Conservation (phyloP, 2,888 invertebrate genomes). For the Drepanosiphum platanoidis region DNA sequence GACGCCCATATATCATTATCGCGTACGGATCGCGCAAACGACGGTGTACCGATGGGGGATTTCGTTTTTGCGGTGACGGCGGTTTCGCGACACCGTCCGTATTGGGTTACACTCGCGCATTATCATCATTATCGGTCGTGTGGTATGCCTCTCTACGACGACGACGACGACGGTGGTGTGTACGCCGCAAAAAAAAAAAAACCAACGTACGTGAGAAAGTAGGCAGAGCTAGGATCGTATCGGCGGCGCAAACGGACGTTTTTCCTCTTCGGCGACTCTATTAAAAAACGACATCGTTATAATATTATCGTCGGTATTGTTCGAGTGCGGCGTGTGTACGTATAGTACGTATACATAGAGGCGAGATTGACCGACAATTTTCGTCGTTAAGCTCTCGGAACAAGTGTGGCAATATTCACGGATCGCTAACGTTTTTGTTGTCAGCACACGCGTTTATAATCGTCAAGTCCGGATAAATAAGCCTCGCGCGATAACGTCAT, state of each 20-base stretch:
- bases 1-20: too few species aligned
- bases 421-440: slow-evolving; percentile 18
- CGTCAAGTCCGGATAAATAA: not conserved
- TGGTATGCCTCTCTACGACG: too few species aligned
- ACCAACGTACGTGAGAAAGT: not conserved
- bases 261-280: not conserved
- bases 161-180: too few species aligned
- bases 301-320: not conserved
- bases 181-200: too few species aligned
- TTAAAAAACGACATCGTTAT: slow-evolving; percentile 8
- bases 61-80: too few species aligned
- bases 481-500: too few species aligned
- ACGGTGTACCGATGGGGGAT: too few species aligned
- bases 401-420: slow-evolving; percentile 55
- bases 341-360: not conserved
- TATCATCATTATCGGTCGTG: too few species aligned
- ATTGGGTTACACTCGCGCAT: too few species aligned
- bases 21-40: too few species aligned
- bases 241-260: slow-evolving; percentile 12
- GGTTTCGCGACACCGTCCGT: too few species aligned
- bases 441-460: not conserved
- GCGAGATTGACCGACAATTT: not conserved
- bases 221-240: not conserved
- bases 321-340: not conserved
- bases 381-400: slow-evolving; percentile 46